These are phyloP conservation scores for Gryon sp. DNA, from an alignment of 1,140 invertebrate species.

Conservation along the genomic window DNA sequence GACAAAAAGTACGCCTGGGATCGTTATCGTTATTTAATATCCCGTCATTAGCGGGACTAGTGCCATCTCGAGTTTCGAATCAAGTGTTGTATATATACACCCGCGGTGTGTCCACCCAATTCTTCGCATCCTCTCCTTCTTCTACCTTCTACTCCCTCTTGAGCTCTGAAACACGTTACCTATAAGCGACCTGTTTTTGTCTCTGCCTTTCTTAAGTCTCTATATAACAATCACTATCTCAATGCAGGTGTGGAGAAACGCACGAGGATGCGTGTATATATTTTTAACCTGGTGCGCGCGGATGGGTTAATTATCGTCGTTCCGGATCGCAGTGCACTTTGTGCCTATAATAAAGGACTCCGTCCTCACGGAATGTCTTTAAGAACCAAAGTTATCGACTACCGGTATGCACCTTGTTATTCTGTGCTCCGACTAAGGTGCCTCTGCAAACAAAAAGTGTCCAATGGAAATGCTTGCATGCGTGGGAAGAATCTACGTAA, in stretches of 20 bases:
- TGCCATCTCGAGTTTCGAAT: conserved; percentile 71
- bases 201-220: conserved; percentile 34
- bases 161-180: conserved; percentile 8
- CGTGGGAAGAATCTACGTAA: conserved; percentile 53
- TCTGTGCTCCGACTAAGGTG: conserved; percentile 36
- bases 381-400: conserved; percentile 69
- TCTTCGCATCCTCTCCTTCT: conserved; percentile 59
- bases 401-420: conserved; percentile 68
- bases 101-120: conserved; percentile 64
- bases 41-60: conserved; percentile 78
- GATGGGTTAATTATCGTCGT: conserved; percentile 76
- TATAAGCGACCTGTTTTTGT: conserved; percentile 60
- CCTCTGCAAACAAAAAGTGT: conserved; percentile 55
- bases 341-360: conserved; percentile 56
- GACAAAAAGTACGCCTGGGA: conserved; percentile 70
- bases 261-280: conserved; percentile 28
- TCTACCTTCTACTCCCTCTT: too few relatives aligned
- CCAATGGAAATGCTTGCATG: conserved; percentile 28
- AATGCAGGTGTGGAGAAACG: conserved; percentile 57
- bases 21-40: conserved; percentile 80
- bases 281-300: conserved; percentile 44
- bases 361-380: conserved; percentile 60
- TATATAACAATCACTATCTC: conserved; percentile 58
- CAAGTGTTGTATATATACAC: conserved; percentile 77
- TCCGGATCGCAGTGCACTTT: conserved; percentile 62